phyloP scores from a whole-genome alignment of 2,797 vertebrate genomes.

The Garrulus glandarius region DNA sequence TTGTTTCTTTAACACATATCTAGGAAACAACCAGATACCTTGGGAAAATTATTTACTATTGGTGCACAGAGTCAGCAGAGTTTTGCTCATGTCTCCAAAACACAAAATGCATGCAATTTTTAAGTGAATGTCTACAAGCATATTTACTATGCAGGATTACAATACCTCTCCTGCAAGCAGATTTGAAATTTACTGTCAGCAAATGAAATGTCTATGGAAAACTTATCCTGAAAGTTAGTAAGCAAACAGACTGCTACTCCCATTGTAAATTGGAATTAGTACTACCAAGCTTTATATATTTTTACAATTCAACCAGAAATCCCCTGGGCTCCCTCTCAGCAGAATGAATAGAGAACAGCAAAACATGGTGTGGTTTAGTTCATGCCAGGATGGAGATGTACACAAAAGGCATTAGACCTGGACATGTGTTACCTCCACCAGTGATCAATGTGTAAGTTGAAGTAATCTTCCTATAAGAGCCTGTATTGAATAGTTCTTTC shows the following conservation, averaged over 20 bases:
- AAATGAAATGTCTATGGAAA: not conserved
- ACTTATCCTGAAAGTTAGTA: not conserved
- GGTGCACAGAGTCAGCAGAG: not conserved
- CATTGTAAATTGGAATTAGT: not conserved
- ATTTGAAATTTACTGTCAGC: not conserved
- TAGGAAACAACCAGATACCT: not conserved
- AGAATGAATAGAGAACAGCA: not conserved
- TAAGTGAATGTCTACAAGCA: not conserved
- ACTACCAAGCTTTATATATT: not conserved
- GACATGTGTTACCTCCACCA: not conserved
- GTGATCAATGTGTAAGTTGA: not conserved
- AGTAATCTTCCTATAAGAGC: not conserved
- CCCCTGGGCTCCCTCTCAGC: not conserved
- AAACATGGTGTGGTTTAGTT: not conserved
- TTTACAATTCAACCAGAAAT: not conserved
- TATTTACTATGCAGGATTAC: not conserved
- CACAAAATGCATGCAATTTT: not conserved
- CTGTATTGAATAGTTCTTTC: not conserved
- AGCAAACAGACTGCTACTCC: not conserved
- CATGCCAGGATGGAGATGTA: not conserved
- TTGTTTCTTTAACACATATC: not conserved
- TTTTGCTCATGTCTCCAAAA: not conserved
- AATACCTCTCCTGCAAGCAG: not conserved
- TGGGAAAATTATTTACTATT: not conserved
- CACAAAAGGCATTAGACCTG: not conserved